Evolutionary conservation across 2,888 invertebrate genomes (phyloP).

Genomic region (Timandra comae): DNA sequence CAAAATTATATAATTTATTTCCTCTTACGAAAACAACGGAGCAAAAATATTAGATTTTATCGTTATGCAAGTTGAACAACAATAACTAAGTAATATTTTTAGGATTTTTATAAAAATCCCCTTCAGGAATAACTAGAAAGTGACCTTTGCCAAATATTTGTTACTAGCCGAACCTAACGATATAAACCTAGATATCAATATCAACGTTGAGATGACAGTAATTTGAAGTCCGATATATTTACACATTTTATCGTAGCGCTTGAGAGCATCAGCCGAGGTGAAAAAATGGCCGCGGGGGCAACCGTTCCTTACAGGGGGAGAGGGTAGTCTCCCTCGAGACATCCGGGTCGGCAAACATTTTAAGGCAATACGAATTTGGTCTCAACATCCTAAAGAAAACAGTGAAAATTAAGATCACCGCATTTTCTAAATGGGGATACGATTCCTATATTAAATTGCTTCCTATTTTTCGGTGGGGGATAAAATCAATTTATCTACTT

Average conservation of each 20-base stretch:
- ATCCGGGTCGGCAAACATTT: constrained; percentile 42
- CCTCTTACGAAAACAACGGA: too few relatives aligned
- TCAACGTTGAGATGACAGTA: constrained; percentile 21
- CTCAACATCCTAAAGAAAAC: constrained; percentile 25
- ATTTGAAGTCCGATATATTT: constrained; percentile 36
- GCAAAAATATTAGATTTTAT: too few relatives aligned
- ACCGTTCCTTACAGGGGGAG: constrained; percentile 11
- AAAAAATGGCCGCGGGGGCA: constrained; percentile 23
- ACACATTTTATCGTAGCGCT: constrained; percentile 38
- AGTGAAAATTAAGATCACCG: constrained; percentile 30
- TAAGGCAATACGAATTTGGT: constrained; percentile 41
- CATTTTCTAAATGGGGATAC: constrained; percentile 1
- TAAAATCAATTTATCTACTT: too few relatives aligned
- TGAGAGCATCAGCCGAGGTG: constrained; percentile 22
- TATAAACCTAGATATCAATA: too few relatives aligned
- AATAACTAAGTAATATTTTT: too few relatives aligned
- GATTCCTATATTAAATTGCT: neutral
- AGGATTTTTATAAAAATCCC: too few relatives aligned
- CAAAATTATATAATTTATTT: too few relatives aligned
- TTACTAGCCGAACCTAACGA: too few relatives aligned
- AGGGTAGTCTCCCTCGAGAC: constrained; percentile 27
- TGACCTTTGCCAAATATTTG: too few relatives aligned
- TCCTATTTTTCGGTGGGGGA: neutral
- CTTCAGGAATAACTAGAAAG: too few relatives aligned
- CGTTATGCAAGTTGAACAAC: too few relatives aligned